phyloP scores from a whole-genome alignment of 2,888 invertebrate species.

The Drosophila silvestris region DNA sequence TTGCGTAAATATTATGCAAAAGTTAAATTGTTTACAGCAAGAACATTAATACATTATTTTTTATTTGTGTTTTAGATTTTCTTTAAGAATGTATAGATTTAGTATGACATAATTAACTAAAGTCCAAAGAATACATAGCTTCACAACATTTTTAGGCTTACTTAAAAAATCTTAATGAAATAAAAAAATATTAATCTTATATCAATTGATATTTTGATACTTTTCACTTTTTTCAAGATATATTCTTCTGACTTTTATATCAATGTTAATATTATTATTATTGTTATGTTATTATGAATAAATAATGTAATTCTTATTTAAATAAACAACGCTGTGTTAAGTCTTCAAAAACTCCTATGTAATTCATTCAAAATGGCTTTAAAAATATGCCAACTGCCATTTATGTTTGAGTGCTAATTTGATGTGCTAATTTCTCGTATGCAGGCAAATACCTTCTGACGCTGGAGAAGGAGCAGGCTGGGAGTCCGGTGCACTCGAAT shows the following conservation, averaged over 20 bases:
- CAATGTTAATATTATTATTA: no score
- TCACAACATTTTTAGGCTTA: not conserved
- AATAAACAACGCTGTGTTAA: no score
- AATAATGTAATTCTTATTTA: no score
- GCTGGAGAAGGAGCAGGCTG: conserved; percentile 83
- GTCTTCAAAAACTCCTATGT: no score
- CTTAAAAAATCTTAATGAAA: not conserved
- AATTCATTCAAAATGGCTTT: no score
- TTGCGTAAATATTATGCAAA: not conserved
- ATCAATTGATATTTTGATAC: not conserved
- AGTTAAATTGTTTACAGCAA: not conserved
- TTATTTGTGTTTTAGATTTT: not conserved
- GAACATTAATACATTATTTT: not conserved
- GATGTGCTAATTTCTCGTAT: not conserved
- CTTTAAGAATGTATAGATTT: not conserved
- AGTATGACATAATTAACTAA: not conserved
- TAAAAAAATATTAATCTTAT: not conserved
- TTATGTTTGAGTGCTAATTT: not conserved
- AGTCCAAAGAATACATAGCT: not conserved
- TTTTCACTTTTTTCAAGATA: not conserved
- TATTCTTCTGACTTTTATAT: not conserved
- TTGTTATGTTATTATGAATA: no score
- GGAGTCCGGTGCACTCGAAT: conserved; percentile 81
- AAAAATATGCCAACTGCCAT: no score
- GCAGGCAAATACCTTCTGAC: conserved; percentile 83